Conservation (phyloP, 2,113 vertebrate species). For the Pseudorhombus dupliciocellatus region DNA sequence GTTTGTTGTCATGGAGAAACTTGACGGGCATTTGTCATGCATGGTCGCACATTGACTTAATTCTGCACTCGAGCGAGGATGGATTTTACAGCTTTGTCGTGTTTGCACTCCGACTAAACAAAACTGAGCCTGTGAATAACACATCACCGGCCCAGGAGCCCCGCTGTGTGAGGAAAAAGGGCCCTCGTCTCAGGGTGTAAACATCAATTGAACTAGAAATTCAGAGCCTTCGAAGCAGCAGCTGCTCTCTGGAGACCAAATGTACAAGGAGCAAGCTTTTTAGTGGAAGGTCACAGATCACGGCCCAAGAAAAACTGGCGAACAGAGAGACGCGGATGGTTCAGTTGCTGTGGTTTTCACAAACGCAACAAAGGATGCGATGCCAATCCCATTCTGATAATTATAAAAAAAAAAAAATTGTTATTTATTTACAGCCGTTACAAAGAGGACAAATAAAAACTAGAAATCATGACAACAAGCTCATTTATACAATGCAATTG, state of each 20-base stretch:
- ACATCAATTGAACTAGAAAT: conserved; percentile 17
- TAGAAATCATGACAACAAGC: no score
- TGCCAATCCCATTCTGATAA: no score
- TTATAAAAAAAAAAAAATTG: no score
- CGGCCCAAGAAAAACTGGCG: neutral
- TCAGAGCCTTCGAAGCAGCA: conserved; percentile 27
- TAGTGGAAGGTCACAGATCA: conserved; percentile 33
- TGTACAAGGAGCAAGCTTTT: conserved; percentile 9
- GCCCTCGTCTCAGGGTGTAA: conserved; percentile 2
- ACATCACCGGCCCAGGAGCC: conserved; percentile 8
- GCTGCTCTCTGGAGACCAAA: conserved; percentile 37
- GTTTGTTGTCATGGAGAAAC: conserved; percentile 24
- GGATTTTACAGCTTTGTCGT: neutral
- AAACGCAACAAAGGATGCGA: neutral
- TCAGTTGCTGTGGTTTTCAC: neutral
- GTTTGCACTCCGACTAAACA: conserved; percentile 15
- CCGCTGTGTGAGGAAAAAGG: conserved; percentile 10
- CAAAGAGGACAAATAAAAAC: no score
- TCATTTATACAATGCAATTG: no score
- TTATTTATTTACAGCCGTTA: no score
- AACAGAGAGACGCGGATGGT: neutral
- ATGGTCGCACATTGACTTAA: conserved; percentile 7
- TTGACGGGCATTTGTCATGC: neutral
- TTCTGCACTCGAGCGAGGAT: conserved; percentile 1
- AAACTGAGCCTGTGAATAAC: conserved; percentile 28